Evolutionary conservation across 2,113 vertebrate species (phyloP).

Genomic region (Anser cygnoides): DNA sequence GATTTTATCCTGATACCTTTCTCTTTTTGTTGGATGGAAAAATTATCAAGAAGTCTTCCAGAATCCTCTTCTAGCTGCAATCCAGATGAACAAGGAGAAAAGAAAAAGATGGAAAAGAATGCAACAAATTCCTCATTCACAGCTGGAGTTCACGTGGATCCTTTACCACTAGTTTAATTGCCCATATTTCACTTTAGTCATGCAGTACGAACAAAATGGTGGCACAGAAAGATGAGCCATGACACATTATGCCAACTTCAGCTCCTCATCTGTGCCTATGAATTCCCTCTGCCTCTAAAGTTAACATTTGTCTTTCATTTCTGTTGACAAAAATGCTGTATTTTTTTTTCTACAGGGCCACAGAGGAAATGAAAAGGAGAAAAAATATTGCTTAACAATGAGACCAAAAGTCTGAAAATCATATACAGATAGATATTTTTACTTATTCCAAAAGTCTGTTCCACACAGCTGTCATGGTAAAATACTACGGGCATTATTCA

Average conservation of each 20-base stretch:
- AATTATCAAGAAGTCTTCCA: not conserved
- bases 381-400: constrained; percentile 1
- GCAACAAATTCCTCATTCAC: not conserved
- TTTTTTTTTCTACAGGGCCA: constrained; percentile 20
- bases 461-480: not conserved
- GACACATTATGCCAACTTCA: not conserved
- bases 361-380: constrained; percentile 28
- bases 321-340: constrained; percentile 20
- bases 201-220: not conserved
- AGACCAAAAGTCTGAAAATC: constrained; percentile 8
- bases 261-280: not conserved
- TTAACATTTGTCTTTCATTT: constrained; percentile 25
- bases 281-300: constrained; percentile 23
- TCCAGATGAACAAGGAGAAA: not conserved
- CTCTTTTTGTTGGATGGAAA: not conserved
- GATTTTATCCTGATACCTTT: not conserved
- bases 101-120: not conserved
- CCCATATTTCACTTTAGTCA: not conserved
- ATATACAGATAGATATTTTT: constrained; percentile 5
- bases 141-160: not conserved
- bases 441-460: constrained; percentile 20
- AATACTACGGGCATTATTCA: not conserved
- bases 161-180: not conserved
- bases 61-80: not conserved
- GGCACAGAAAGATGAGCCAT: not conserved